Base-by-base conservation (phyloP, 1,140 invertebrate species). In the Centruroides sculpturatus region DNA sequence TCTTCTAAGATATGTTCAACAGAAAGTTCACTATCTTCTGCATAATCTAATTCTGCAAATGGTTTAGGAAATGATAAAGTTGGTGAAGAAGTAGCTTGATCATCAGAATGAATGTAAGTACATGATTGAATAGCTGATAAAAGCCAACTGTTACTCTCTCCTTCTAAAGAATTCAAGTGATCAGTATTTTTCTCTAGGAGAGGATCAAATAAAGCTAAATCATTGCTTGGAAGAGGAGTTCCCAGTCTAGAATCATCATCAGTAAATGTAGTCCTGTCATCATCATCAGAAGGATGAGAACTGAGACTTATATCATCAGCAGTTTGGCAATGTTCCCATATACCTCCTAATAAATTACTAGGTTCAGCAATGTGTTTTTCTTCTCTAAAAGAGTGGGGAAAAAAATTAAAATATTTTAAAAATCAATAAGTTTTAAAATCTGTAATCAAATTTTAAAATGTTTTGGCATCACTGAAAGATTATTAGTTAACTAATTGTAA, bases 281-380 rank as follows among this genome's bases (percentile, higher is more conserved):
- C 62, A 58, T 74, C 70, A n/a, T 71, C 73, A 51, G 72, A 73
- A 11, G 67, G 65, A 55, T 71, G 71, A 0, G 74, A 76, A 61
- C 72, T 70, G 5, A 76, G 61, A 59, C 74, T 76, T 49, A 77
- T 75, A 50, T 69, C 71, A 66, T 77, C 76, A 47, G 71, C 67
- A n/a, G 70, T 59, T 59, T 72, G 69, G 13, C 71, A 74, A 62
- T 71, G 74, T 47, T 76, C 71, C 76, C 76, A 77, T 12, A 74
- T 72, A 34, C 74, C 75, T 55, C 75, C 74, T 13, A 76, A 63
- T 7, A 56, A 13, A 41, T 4, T 34, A 5, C 23, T 47, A 5
- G 58, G 9, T 63, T 64, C 70, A 35, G 48, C 41, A 23, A 8
- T 9, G 5, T 11, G 23, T 41, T 54, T 46, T 13, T 58, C 47